Percentiles rank a stretch among this genome's conserved stretches.
These are phyloP conservation scores for Volucella inflata DNA, from an alignment of 2,888 invertebrate species.

Conservation along the genomic window DNA sequence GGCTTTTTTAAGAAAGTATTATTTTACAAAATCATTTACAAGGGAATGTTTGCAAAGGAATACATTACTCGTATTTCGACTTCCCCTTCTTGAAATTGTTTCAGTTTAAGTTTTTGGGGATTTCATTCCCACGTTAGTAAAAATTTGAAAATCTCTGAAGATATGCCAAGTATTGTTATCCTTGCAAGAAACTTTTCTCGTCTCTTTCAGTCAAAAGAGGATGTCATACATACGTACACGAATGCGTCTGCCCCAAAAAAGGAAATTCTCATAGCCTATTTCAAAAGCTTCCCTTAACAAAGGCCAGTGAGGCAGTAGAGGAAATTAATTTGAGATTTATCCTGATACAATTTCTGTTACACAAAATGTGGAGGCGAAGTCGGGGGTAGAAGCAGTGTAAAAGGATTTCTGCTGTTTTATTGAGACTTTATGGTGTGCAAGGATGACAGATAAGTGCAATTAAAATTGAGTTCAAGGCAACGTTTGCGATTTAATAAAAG, in stretches of 20 bases:
- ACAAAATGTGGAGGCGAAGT: neutral
- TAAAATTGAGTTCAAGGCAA: neutral
- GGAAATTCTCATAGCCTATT: neutral
- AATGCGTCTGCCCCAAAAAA: neutral
- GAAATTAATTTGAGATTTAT: constrained; percentile 41
- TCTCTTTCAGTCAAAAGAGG: neutral
- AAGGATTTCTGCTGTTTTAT: neutral
- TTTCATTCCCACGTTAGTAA: no score
- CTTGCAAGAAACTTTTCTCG: neutral
- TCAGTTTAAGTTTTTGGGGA: no score
- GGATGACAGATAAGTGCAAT: constrained; percentile 6
- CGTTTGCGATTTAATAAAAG: no score
- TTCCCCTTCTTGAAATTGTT: neutral
- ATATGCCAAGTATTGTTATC: neutral
- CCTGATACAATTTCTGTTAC: constrained; percentile 16
- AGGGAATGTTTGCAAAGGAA: neutral
- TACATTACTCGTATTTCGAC: neutral
- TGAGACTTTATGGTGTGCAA: neutral
- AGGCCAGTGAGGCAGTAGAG: neutral
- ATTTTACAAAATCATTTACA: neutral
- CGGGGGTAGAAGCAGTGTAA: neutral
- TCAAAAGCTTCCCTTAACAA: neutral
- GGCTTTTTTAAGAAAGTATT: neutral
- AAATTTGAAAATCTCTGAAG: no score
- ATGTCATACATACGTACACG: neutral